Percentiles rank a stretch among this genome's conserved stretches.
Conservation (phyloP, 1,140 invertebrate genomes). For the Semibalanus balanoides region DNA sequence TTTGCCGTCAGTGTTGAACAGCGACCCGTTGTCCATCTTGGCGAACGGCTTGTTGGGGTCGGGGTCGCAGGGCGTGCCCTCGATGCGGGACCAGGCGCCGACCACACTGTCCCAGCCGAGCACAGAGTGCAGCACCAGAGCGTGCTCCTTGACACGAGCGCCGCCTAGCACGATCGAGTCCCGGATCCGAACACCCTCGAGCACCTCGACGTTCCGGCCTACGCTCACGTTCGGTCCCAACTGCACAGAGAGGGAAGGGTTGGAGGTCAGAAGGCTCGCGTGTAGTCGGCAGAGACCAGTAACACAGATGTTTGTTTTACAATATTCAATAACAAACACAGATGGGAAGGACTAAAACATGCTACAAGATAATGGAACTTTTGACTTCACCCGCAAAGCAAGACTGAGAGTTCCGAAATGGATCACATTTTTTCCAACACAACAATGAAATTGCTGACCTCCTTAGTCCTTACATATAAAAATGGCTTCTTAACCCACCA, state of each 20-base stretch:
- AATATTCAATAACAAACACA: no score
- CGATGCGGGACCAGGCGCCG: constrained; percentile 77
- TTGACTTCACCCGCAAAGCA: no score
- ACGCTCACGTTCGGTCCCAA: constrained; percentile 96
- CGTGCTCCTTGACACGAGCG: constrained; percentile 75
- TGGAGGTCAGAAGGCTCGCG: no score
- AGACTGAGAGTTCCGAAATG: no score
- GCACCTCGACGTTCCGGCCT: constrained; percentile 66
- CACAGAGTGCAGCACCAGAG: constrained; percentile 67
- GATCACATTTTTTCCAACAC: no score
- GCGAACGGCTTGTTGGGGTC: constrained; percentile 98
- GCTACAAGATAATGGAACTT: no score
- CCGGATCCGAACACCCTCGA: constrained; percentile 75
- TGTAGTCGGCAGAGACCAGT: no score
- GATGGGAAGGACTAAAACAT: no score
- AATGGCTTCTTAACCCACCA: no score
- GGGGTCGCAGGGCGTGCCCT: constrained; percentile 90
- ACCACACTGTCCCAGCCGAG: constrained; percentile 59
- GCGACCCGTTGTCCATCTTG: constrained; percentile 88
- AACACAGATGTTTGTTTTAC: no score
- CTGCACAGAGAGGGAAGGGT: constrained; percentile 31
- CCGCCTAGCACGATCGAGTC: constrained; percentile 89
- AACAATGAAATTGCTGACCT: no score
- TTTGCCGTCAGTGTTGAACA: constrained; percentile 86
- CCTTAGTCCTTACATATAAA: no score